Percentiles rank a stretch among this genome's conserved stretches.
Conservation (phyloP, 1,140 invertebrate genomes). For the Rhysida immarginata region DNA sequence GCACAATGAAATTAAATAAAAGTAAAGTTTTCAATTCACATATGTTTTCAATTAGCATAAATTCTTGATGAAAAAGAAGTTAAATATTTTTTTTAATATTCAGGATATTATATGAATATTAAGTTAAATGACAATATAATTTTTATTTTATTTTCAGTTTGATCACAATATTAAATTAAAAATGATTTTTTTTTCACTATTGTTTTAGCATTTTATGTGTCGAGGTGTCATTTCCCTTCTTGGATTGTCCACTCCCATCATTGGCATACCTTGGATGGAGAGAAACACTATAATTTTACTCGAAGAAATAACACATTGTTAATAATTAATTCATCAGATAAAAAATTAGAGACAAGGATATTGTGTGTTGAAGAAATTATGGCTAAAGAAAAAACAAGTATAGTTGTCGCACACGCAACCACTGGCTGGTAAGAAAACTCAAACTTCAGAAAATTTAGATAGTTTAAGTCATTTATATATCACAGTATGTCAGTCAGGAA, state of each 20-base stretch:
- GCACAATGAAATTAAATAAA: slow-evolving; percentile 54
- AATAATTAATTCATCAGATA: no score
- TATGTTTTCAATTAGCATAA: no score
- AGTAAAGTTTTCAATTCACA: no score
- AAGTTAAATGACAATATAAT: slow-evolving; percentile 46
- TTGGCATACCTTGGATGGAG: slow-evolving; percentile 60
- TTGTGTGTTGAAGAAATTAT: slow-evolving; percentile 8
- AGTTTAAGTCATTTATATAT: no score
- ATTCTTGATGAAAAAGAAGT: no score
- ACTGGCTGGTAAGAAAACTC: slow-evolving; percentile 48
- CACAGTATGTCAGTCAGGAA: no score
- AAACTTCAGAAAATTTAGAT: no score
- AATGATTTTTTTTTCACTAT: background rate
- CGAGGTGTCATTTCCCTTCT: slow-evolving; percentile 51
- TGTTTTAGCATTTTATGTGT: slow-evolving; percentile 2
- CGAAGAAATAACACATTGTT: no score
- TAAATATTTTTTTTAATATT: no score
- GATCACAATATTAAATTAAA: background rate
- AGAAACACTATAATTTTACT: slow-evolving; percentile 53
- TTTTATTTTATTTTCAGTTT: background rate
- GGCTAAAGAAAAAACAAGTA: slow-evolving; percentile 23
- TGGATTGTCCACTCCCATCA: slow-evolving; percentile 59
- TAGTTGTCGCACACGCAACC: slow-evolving; percentile 48
- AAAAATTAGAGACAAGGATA: no score
- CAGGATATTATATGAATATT: no score